phyloP scores from a whole-genome alignment of 2,113 vertebrate species.

The Pterocles gutturalis region DNA sequence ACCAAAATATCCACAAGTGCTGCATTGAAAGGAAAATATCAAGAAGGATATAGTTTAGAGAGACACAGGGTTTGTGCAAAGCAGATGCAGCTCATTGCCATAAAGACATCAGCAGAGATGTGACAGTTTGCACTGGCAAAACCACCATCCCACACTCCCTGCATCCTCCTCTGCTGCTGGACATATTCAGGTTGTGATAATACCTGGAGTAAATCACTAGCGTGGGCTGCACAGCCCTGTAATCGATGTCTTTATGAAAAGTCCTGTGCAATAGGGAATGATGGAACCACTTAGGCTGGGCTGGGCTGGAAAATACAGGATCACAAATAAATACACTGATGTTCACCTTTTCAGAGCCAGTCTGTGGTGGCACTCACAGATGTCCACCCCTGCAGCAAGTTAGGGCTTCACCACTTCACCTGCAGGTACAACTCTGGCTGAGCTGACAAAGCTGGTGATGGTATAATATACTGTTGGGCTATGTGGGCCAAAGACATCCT shows the following conservation, averaged over 20 bases:
- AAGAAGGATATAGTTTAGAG: not conserved
- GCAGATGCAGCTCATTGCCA: not conserved
- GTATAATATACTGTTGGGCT: not conserved
- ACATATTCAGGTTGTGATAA: not conserved
- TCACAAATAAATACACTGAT: not conserved
- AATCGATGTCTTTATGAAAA: not conserved
- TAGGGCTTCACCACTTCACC: not conserved
- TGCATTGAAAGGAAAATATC: not conserved
- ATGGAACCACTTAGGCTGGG: not conserved
- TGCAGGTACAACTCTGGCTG: not conserved
- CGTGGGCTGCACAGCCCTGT: not conserved
- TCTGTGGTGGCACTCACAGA: not conserved
- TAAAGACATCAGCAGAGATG: not conserved
- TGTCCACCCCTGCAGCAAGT: not conserved
- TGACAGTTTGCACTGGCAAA: not conserved
- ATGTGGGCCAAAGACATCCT: not conserved
- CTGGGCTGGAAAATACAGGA: not conserved
- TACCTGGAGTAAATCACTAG: not conserved
- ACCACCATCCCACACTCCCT: not conserved
- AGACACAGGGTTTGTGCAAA: not conserved
- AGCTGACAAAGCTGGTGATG: not conserved
- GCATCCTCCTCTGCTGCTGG: not conserved
- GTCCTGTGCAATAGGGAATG: not conserved
- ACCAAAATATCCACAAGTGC: not conserved
- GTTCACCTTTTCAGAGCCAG: not conserved